These are phyloP conservation scores for Drosophila orosa DNA, from an alignment of 1,140 invertebrate genomes.

Conservation along the genomic window DNA sequence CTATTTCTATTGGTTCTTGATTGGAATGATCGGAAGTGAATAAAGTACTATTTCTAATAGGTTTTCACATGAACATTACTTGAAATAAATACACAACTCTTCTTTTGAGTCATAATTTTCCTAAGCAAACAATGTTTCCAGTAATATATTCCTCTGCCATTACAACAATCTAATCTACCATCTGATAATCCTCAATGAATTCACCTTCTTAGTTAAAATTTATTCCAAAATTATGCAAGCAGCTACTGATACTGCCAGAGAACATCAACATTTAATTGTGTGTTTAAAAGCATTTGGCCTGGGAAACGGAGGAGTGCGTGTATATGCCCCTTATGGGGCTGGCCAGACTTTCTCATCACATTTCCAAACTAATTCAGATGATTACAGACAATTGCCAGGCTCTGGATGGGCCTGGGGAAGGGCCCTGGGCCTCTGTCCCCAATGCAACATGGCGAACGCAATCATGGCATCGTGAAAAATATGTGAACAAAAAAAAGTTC, in stretches of 20 bases:
- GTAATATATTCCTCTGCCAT: background rate
- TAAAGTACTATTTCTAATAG: background rate
- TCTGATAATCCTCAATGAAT: slow-evolving; percentile 11
- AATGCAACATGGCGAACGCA: slow-evolving; percentile 39
- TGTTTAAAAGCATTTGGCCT: slow-evolving; percentile 34
- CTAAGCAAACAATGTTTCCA: background rate
- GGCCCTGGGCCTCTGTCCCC: slow-evolving; percentile 28
- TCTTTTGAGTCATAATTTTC: background rate
- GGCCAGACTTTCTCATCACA: slow-evolving; percentile 60
- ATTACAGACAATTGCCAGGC: slow-evolving; percentile 56
- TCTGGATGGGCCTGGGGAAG: slow-evolving; percentile 36
- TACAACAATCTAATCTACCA: slow-evolving; percentile 8
- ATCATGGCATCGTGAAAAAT: slow-evolving; percentile 60
- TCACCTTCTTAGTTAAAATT: slow-evolving; percentile 11
- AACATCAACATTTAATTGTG: slow-evolving; percentile 58
- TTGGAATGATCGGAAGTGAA: background rate
- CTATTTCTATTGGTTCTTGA: background rate
- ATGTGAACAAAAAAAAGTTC: slow-evolving; percentile 39
- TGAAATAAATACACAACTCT: background rate
- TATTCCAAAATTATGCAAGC: slow-evolving; percentile 21
- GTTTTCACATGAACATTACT: background rate
- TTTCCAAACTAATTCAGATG: slow-evolving; percentile 73
- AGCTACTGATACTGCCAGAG: slow-evolving; percentile 17
- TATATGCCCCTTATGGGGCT: slow-evolving; percentile 38
- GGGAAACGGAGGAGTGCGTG: slow-evolving; percentile 45